phyloP scores from a whole-genome alignment of 2,888 invertebrate genomes.

The Tachina fera region DNA sequence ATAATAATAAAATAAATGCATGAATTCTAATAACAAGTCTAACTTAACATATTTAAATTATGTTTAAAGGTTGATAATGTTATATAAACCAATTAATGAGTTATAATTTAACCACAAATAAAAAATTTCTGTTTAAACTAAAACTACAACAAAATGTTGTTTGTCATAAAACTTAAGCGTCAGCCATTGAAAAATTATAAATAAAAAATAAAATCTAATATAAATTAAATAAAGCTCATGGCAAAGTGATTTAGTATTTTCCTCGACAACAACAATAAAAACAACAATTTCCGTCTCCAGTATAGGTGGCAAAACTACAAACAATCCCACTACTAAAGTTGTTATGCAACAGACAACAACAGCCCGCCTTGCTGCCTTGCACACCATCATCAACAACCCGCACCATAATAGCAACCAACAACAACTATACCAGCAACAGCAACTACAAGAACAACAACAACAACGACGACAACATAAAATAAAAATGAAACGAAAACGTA shows the following conservation, averaged over 20 bases:
- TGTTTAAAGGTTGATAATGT: constrained; percentile 74
- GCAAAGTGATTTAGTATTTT: constrained; percentile 55
- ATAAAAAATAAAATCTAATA: constrained; percentile 11
- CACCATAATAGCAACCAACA: constrained; percentile 7
- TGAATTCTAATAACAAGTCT: background rate
- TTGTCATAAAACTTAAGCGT: background rate
- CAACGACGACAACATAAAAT: constrained; percentile 66
- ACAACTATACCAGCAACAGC: constrained; percentile 26
- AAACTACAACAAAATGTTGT: background rate
- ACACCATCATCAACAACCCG: constrained; percentile 13
- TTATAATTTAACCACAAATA: constrained; percentile 25
- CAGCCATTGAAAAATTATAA: background rate
- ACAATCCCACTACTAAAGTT: background rate
- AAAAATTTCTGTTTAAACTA: constrained; percentile 23
- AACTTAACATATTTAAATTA: constrained; percentile 73
- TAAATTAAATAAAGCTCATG: constrained; percentile 55
- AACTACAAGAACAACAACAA: no score
- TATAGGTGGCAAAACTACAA: constrained; percentile 47
- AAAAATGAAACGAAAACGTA: constrained; percentile 79
- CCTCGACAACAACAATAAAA: constrained; percentile 6
- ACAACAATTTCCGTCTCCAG: background rate
- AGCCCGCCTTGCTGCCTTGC: constrained; percentile 50
- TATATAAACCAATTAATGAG: constrained; percentile 35
- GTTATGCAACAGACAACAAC: constrained; percentile 43
- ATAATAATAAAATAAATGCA: constrained; percentile 70